Conservation (phyloP, 2,888 invertebrate species). For the Noctua pronuba region DNA sequence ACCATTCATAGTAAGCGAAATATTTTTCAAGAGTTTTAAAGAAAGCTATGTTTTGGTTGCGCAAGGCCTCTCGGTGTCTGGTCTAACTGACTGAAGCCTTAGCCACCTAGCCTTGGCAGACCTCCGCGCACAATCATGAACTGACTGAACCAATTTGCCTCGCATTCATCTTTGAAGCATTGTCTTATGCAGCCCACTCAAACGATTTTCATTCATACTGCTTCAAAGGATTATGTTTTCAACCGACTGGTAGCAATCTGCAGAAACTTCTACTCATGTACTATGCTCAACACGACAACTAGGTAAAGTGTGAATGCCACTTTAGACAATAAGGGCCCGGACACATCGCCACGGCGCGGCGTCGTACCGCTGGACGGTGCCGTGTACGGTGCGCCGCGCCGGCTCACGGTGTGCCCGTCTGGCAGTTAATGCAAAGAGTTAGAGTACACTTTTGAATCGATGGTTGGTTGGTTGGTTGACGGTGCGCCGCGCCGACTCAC, state of each 20-base stretch:
- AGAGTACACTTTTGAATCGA: too few species aligned
- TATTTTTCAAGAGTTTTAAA: neutral
- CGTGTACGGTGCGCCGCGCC: too few species aligned
- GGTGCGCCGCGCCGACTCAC: too few species aligned
- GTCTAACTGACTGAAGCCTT: neutral
- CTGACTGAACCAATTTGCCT: neutral
- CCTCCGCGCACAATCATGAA: neutral
- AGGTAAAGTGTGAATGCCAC: neutral
- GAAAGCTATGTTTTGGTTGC: neutral
- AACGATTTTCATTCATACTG: neutral
- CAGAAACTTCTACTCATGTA: too few species aligned
- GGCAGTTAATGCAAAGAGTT: too few species aligned
- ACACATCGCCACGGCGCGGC: too few species aligned
- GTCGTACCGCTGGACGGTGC: too few species aligned
- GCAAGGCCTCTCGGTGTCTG: neutral
- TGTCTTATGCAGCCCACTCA: neutral
- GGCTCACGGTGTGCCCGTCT: too few species aligned
- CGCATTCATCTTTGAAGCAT: neutral
- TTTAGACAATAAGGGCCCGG: neutral
- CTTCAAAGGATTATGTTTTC: neutral
- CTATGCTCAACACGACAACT: neutral
- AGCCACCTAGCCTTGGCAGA: too few species aligned
- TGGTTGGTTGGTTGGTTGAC: too few species aligned
- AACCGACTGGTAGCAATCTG: neutral
- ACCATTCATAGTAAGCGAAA: neutral